Percentiles rank a stretch among this genome's conserved stretches.
Evolutionary conservation across 2,888 invertebrate species (phyloP).

Genomic region (Allophyes oxyacanthae): DNA sequence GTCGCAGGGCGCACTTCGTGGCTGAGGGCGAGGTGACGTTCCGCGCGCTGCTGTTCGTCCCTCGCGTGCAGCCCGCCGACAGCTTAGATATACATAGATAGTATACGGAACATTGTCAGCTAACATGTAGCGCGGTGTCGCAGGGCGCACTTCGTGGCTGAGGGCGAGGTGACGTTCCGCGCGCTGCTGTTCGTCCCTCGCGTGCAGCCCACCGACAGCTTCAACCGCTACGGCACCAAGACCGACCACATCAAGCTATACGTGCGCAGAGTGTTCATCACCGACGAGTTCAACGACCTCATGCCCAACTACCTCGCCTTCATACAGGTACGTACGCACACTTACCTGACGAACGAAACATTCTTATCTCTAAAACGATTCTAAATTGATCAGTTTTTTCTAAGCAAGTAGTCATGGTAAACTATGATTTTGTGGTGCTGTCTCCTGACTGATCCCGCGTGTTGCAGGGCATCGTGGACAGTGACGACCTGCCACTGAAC

Average conservation of each 20-base stretch:
- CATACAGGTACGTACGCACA: constrained; percentile 87
- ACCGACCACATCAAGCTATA: constrained; percentile 98
- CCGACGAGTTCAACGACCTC: constrained; percentile 99
- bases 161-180: constrained; percentile 99
- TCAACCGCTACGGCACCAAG: constrained; percentile 98
- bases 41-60: too few relatives aligned
- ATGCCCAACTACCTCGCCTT: constrained; percentile 99
- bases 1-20: too few relatives aligned
- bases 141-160: constrained; percentile 97
- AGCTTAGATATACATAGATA: too few relatives aligned
- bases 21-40: too few relatives aligned
- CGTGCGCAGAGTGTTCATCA: constrained; percentile 99
- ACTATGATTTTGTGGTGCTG: too few relatives aligned
- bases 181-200: constrained; percentile 98
- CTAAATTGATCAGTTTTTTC: too few relatives aligned
- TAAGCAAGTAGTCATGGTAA: too few relatives aligned
- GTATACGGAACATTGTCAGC: too few relatives aligned
- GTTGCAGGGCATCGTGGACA: constrained; percentile 96
- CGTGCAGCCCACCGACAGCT: constrained; percentile 96
- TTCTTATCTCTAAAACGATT: too few relatives aligned
- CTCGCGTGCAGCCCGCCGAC: too few relatives aligned
- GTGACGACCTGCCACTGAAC: constrained; percentile 99
- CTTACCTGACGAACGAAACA: too few relatives aligned
- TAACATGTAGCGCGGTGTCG: neutral
- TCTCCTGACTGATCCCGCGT: constrained; percentile 9